Evolutionary conservation across 35 echinoderm and acorn worm genomes (phyloP).

Genomic region (Lytechinus variegatus): DNA sequence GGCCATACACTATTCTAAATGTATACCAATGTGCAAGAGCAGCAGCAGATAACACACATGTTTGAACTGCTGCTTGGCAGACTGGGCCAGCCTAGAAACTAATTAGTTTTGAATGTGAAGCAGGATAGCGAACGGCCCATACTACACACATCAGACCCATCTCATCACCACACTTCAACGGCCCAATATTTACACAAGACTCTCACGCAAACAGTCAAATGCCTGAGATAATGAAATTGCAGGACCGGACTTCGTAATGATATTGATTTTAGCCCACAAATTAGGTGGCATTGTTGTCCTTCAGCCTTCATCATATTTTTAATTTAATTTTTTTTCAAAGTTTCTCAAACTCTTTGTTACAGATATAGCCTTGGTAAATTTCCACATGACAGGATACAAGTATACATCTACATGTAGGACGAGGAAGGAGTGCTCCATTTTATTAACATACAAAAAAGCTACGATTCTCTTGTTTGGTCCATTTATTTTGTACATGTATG

Average conservation of each 20-base stretch:
- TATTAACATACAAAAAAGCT: background rate
- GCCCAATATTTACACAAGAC: constrained; percentile 19
- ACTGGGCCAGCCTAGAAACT: background rate
- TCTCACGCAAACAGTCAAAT: constrained; percentile 17
- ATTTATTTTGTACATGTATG: too few species aligned
- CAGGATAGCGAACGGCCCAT: background rate
- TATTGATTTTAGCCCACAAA: constrained; percentile 34
- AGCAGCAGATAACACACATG: background rate
- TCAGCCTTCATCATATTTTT: background rate
- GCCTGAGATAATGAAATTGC: constrained; percentile 4
- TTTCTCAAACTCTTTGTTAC: background rate
- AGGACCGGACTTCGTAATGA: background rate
- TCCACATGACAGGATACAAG: background rate
- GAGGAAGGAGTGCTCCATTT: background rate
- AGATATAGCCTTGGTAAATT: background rate
- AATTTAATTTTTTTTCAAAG: background rate
- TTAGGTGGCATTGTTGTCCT: background rate
- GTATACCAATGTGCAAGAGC: background rate
- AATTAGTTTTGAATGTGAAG: background rate
- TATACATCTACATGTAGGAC: too few species aligned
- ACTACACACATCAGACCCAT: background rate
- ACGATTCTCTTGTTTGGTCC: background rate
- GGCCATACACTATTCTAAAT: too few species aligned
- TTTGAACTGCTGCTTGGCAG: background rate
- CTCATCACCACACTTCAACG: background rate